A percentile compares a stretch with the other conserved stretches of the same genome.
Conservation (phyloP, 2,797 vertebrate species). For the Gymnopithys bicolor region DNA sequence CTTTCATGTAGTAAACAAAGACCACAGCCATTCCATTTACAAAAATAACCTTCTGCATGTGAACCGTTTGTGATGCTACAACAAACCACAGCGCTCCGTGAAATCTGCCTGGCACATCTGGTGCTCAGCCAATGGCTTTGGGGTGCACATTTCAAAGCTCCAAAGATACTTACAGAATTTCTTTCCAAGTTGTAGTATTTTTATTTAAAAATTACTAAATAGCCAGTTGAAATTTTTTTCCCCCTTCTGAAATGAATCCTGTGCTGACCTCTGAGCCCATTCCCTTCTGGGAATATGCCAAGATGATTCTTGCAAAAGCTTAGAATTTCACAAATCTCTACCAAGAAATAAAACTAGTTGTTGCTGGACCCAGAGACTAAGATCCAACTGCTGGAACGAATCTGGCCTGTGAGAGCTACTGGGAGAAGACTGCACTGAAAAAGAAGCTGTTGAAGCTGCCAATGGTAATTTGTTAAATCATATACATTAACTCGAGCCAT, state of each 20-base stretch:
- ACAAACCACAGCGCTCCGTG: neutral
- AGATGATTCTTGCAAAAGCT: constrained; percentile 40
- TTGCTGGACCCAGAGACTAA: constrained; percentile 19
- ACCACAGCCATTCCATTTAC: neutral
- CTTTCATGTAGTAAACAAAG: neutral
- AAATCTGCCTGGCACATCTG: neutral
- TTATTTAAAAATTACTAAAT: constrained; percentile 12
- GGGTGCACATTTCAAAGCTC: neutral
- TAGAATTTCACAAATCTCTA: constrained; percentile 32
- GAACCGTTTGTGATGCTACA: neutral
- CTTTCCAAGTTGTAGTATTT: neutral
- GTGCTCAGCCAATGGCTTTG: neutral
- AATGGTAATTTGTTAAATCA: constrained; percentile 45
- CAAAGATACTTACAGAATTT: neutral
- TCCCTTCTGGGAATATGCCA: constrained; percentile 23
- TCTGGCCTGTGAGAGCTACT: neutral
- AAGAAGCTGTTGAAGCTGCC: constrained; percentile 39
- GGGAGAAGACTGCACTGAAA: constrained; percentile 11
- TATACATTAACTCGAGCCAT: neutral
- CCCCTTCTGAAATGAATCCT: neutral
- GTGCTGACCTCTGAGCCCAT: constrained; percentile 37
- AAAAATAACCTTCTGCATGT: constrained; percentile 4
- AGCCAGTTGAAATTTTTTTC: neutral
- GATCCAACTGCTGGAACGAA: constrained; percentile 30
- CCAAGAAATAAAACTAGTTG: constrained; percentile 46